These are phyloP conservation scores for Pseudochirops corinnae DNA, from an alignment of 2,797 vertebrate species.

Conservation along the genomic window DNA sequence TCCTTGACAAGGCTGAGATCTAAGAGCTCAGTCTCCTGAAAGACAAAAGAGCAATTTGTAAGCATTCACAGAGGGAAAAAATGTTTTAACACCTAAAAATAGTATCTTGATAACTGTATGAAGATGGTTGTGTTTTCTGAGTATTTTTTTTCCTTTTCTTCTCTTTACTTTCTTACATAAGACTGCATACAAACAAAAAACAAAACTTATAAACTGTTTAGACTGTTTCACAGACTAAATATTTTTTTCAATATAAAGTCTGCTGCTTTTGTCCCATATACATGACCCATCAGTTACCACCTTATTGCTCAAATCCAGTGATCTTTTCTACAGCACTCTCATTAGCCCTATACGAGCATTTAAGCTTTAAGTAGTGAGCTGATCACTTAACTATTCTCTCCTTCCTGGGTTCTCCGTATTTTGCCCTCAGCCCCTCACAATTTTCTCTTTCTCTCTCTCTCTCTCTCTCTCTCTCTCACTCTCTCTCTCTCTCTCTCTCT, in stretches of 20 bases:
- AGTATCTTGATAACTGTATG: slow-evolving; percentile 35
- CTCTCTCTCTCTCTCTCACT: too few species aligned
- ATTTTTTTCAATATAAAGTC: background rate
- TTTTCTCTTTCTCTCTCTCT: too few species aligned
- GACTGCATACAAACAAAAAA: slow-evolving; percentile 15
- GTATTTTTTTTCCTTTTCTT: background rate
- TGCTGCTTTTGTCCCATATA: background rate
- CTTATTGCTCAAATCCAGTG: background rate
- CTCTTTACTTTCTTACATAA: slow-evolving; percentile 3
- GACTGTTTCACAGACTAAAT: slow-evolving; percentile 19
- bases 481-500: too few species aligned
- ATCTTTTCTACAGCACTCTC: background rate
- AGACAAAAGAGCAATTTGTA: slow-evolving; percentile 73
- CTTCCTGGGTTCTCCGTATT: background rate
- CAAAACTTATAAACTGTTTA: background rate
- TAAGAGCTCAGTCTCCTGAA: slow-evolving; percentile 88
- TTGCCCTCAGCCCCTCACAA: background rate
- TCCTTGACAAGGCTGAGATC: slow-evolving; percentile 90
- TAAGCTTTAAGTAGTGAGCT: background rate
- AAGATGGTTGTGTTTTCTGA: slow-evolving; percentile 15
- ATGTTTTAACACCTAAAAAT: background rate
- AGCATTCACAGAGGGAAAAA: background rate
- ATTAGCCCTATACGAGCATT: background rate
- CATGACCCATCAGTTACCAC: background rate
- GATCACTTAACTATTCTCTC: background rate